Base-by-base conservation (phyloP, 2,888 invertebrate species). In the Lepetodrilus schrolli region DNA sequence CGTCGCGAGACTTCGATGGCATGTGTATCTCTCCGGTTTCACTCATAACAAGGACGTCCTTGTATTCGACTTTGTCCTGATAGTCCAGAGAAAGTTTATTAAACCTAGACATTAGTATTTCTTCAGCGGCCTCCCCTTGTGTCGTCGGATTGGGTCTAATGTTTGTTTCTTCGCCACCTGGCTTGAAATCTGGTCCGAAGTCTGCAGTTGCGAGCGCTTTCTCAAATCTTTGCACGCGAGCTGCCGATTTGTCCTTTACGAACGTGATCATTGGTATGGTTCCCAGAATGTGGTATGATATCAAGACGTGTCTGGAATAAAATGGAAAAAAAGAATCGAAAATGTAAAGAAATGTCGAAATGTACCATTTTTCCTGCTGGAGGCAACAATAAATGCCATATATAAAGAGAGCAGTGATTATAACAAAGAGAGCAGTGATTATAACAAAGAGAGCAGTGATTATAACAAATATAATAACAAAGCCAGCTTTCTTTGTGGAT, bases 231-330 rank as follows among this genome's bases (percentile, higher is more conserved):
- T 75, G 26, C 10, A 80, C 34, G 8, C 76, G 70, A 5, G 76
- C 72, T 17, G 36, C 37, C 5, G 75, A 48, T 66, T 74, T 77
- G 66, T 84, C 83, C 34, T 80, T 78, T 10, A 82, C 80, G 75
- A 85, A 85, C 1, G 66, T 78, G 26, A 86, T 75, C 20, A 70
- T 69, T 10, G 86, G 86, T 21, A 86, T 78, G 26, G 71, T 72
- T 23, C 83, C 82, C 4, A 84, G 78, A 1, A 84, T 70, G 48
- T 78, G 74, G 58, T 81, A 76, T 13, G 78, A 74, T 17, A 78
- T 83, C 49, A 86, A 66, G 5, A 82, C 48, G 20, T 78, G 66
- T 58, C 86, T 86, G 81, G n/a, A n/a, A n/a, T n/a, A n/a, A n/a
- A n/a, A n/a, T n/a, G n/a, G n/a, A n/a, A n/a, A n/a, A n/a, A n/a